Percentiles rank a stretch among this genome's conserved stretches.
These are phyloP conservation scores for Sialis fuliginosa DNA, from an alignment of 2,888 invertebrate genomes.

Conservation along the genomic window DNA sequence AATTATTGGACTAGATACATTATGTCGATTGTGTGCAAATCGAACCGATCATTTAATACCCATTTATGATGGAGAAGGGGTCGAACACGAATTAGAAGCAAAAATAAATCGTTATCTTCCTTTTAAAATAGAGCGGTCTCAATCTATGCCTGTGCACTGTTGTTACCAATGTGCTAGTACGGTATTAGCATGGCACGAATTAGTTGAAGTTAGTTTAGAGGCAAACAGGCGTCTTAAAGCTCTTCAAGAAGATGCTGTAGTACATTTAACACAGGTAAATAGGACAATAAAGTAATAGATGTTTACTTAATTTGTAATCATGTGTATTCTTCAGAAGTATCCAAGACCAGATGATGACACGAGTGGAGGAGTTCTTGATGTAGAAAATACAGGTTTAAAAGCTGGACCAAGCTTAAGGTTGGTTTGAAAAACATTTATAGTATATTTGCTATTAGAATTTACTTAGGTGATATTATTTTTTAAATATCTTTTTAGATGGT, in stretches of 20 bases:
- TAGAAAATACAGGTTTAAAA: too few species aligned
- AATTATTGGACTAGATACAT: conserved; percentile 9
- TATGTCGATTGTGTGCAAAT: conserved; percentile 39
- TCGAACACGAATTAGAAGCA: conserved; percentile 34
- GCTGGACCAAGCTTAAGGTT: too few species aligned
- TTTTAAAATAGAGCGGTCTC: conserved; percentile 33
- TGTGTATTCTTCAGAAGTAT: background rate
- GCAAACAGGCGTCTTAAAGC: conserved; percentile 30
- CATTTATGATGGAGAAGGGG: conserved; percentile 42
- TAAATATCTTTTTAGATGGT: too few species aligned
- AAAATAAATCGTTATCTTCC: conserved; percentile 49
- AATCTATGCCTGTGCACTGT: conserved; percentile 36
- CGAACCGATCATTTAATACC: conserved; percentile 33
- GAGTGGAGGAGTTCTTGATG: background rate
- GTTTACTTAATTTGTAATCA: background rate
- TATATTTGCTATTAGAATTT: too few species aligned
- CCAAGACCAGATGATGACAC: background rate
- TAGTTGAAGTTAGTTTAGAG: conserved; percentile 32
- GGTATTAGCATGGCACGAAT: conserved; percentile 43
- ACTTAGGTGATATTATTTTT: too few species aligned
- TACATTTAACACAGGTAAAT: conserved; percentile 6
- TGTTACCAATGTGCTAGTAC: conserved; percentile 48
- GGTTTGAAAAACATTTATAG: too few species aligned
- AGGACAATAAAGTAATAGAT: background rate
- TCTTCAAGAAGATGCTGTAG: conserved; percentile 16